Evolutionary conservation across 2,888 invertebrate species (phyloP), one percentile per base, ranked within the genome.

Genomic region (Odontothrips loti): DNA sequence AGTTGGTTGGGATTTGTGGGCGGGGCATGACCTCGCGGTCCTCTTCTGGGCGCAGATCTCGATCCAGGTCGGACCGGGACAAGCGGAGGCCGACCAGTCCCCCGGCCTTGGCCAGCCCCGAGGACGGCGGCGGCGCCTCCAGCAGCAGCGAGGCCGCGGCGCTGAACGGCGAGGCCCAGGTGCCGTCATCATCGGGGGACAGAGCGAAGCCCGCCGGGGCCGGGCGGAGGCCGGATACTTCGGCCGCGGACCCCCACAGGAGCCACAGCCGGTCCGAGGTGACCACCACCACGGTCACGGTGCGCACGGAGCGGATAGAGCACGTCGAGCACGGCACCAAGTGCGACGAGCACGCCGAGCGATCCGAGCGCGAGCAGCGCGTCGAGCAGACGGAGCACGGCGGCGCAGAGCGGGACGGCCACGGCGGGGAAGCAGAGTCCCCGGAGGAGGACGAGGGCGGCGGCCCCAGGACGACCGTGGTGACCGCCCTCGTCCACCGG

Each of bases 401-500:
- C 20, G n/a, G n/a, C 84, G 48, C 89, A 88, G 85, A 86, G 85
- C 83, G 87, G n/a, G n/a, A n/a, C n/a, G 87, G 84, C 85, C 86
- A 29, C 34, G 81, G 82, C 47, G 83, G 82, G 58, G 80, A 79
- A 51, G 23, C 43, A 51, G 82, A 82, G 80, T 82, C 82, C 80
- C 80, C 79, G 80, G 82, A 80, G 47, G 79, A 83, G 80, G 83
- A 80, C 48, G 82, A 83, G 47, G 82, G 82, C 82, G 83, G 80
- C 6, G 83, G 27, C 23, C 4, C 23, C 23, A 27, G 68, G 68
- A 75, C 68, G 1, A 75, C 68, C 27, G 10, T 86, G 0, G 85
- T 87, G 0, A 86, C 86, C 4, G 87, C 87, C 0, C 85, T 87
- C 80, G 85, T 87, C 8, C 87, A 87, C 83, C 86, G 87, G 79